Evolutionary conservation across 2,113 vertebrate species (phyloP).

Genomic region (Gymnarchus niloticus): DNA sequence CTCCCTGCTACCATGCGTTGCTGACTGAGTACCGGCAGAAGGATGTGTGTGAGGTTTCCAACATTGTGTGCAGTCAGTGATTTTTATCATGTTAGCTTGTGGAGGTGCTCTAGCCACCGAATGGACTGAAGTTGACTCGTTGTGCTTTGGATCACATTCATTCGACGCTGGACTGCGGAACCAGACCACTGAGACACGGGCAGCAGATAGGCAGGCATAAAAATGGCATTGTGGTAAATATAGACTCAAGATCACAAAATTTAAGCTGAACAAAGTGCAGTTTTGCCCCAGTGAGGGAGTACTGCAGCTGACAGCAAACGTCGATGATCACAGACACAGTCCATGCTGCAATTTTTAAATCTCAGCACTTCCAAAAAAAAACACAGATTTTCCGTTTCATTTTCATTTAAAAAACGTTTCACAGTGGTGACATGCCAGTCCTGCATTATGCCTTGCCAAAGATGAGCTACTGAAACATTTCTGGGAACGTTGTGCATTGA

Average conservation of each 20-base stretch:
- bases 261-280: not conserved
- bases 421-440: too few species aligned
- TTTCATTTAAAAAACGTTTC: not conserved
- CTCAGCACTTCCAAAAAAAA: not conserved
- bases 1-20: not conserved
- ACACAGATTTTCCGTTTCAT: not conserved
- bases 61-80: not conserved
- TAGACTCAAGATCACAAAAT: not conserved
- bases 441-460: not conserved
- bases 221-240: not conserved
- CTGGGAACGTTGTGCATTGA: not conserved
- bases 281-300: not conserved
- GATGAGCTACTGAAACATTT: not conserved
- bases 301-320: not conserved
- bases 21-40: not conserved
- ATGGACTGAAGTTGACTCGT: not conserved
- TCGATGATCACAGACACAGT: not conserved
- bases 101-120: not conserved
- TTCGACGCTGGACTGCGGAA: not conserved
- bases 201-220: not conserved
- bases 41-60: not conserved
- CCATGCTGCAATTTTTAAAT: not conserved
- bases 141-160: too few species aligned
- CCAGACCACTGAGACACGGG: not conserved
- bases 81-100: not conserved